A percentile compares a stretch with the other conserved stretches of the same genome.
phyloP scores from a whole-genome alignment of 2,888 invertebrate species.

The Agonopterix subpropinquella region DNA sequence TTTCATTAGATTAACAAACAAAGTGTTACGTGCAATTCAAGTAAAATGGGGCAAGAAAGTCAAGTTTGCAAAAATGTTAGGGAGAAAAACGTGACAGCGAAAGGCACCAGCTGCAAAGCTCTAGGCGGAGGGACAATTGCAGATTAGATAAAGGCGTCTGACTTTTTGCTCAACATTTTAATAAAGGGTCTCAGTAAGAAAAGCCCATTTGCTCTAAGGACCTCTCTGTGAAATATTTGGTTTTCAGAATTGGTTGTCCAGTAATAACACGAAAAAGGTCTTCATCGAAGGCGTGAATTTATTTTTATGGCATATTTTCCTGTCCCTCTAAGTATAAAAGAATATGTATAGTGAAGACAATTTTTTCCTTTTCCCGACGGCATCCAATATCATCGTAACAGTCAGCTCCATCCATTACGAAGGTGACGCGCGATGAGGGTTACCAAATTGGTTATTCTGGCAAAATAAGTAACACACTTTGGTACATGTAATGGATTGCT shows the following conservation, averaged over 20 bases:
- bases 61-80: slow-evolving; percentile 14
- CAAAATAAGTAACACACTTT: slow-evolving; percentile 7
- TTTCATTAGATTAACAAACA: too few species aligned
- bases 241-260: neutral
- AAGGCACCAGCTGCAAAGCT: slow-evolving; percentile 18
- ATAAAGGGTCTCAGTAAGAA: slow-evolving; percentile 17
- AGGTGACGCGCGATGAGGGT: slow-evolving; percentile 45
- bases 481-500: too few species aligned
- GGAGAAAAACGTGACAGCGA: slow-evolving; percentile 11
- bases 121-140: slow-evolving; percentile 15
- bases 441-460: slow-evolving; percentile 43
- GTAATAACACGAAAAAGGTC: neutral
- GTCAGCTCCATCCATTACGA: slow-evolving; percentile 39
- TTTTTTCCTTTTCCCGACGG: slow-evolving; percentile 14
- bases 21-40: slow-evolving; percentile 3
- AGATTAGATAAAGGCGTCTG: slow-evolving; percentile 22
- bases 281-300: neutral
- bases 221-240: too few species aligned
- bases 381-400: slow-evolving; percentile 22
- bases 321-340: neutral
- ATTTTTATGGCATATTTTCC: slow-evolving; percentile 4
- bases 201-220: neutral
- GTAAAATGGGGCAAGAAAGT: slow-evolving; percentile 10
- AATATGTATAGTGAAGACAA: neutral
- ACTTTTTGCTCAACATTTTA: slow-evolving; percentile 30